These are phyloP conservation scores for Dendrolimus kikuchii DNA, from an alignment of 1,140 invertebrate species.

Conservation along the genomic window DNA sequence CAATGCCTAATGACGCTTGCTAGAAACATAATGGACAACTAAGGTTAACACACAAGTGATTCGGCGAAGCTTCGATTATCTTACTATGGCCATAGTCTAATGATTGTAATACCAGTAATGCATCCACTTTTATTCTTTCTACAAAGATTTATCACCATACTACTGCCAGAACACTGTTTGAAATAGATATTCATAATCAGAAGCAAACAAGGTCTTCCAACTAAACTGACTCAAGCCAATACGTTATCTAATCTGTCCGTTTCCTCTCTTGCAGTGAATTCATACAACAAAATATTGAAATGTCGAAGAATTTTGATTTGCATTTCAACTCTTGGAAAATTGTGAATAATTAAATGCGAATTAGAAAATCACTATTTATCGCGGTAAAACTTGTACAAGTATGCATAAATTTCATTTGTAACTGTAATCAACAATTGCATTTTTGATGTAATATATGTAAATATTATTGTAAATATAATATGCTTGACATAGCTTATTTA, in stretches of 20 bases:
- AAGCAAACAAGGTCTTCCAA: slow-evolving; percentile 16
- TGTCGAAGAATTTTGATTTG: no score
- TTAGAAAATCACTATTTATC: no score
- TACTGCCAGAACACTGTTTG: not conserved
- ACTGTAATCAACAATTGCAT: not conserved
- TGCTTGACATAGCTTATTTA: not conserved
- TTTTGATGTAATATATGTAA: slow-evolving; percentile 1
- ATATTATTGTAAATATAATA: not conserved
- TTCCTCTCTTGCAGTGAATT: slow-evolving; percentile 15
- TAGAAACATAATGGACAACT: slow-evolving; percentile 6
- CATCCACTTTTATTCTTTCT: not conserved
- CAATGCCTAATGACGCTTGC: slow-evolving; percentile 6
- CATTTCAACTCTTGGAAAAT: slow-evolving; percentile 1
- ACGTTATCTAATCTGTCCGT: slow-evolving; percentile 24
- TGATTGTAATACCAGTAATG: no score
- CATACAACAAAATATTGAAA: no score
- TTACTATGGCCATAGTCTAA: no score
- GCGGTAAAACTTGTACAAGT: no score
- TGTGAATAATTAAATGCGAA: slow-evolving; percentile 5
- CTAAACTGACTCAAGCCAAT: slow-evolving; percentile 20
- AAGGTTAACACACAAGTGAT: slow-evolving; percentile 7
- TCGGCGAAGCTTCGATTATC: slow-evolving; percentile 1
- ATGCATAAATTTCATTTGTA: no score
- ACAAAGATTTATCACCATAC: slow-evolving; percentile 1
- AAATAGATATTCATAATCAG: no score